Conservation (phyloP, 2,888 invertebrate genomes). For the Ophion obscuratus region DNA sequence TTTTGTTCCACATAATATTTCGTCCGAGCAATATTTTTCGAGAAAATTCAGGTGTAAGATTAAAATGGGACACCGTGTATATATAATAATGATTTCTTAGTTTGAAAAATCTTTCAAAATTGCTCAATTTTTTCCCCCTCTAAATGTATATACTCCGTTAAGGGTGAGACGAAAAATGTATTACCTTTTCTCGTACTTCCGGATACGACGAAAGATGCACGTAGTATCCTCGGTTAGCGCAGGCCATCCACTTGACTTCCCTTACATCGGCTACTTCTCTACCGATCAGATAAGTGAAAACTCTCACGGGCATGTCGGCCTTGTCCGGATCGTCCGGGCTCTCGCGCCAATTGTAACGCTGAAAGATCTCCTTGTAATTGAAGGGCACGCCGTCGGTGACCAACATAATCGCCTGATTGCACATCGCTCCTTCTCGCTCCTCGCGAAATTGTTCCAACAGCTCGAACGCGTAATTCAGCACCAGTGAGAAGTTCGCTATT, state of each 20-base stretch:
- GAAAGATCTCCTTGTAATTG: slow-evolving; percentile 96
- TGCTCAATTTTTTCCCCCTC: too few relatives aligned
- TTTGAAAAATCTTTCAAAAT: too few relatives aligned
- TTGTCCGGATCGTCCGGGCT: slow-evolving; percentile 85
- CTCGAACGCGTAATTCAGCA: slow-evolving; percentile 95
- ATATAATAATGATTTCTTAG: too few relatives aligned
- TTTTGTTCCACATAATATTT: too few relatives aligned
- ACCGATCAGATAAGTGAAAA: slow-evolving; percentile 99
- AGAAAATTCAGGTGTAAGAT: too few relatives aligned
- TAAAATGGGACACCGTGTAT: too few relatives aligned
- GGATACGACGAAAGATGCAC: slow-evolving; percentile 98
- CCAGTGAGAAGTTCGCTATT: slow-evolving; percentile 97
- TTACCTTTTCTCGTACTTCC: slow-evolving; percentile 97
- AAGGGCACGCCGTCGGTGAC: slow-evolving; percentile 99
- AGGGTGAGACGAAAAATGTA: not conserved
- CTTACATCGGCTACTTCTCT: slow-evolving; percentile 94
- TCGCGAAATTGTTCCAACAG: slow-evolving; percentile 89
- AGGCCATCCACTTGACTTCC: slow-evolving; percentile 99
- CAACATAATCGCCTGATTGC: slow-evolving; percentile 98
- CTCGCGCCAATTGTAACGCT: slow-evolving; percentile 93
- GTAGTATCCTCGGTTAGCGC: slow-evolving; percentile 98
- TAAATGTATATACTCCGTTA: not conserved
- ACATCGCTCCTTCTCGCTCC: slow-evolving; percentile 88
- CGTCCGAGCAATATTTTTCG: too few relatives aligned
- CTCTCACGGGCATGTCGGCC: slow-evolving; percentile 91